Percentiles rank a stretch among this genome's conserved stretches.
phyloP scores from a whole-genome alignment of 2,113 vertebrate genomes.

The Upupa epops region DNA sequence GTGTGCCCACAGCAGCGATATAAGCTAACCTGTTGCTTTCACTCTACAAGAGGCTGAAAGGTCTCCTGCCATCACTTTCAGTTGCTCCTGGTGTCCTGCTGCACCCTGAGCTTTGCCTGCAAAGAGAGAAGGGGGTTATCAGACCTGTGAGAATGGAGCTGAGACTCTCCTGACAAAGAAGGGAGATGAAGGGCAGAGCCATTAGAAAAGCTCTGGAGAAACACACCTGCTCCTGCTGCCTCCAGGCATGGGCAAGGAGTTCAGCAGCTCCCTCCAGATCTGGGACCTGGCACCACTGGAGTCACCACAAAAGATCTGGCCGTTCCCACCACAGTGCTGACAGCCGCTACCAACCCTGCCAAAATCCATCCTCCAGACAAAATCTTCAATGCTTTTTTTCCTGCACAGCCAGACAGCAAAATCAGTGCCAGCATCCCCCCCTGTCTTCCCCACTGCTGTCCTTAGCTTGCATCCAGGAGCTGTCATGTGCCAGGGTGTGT shows the following conservation, averaged over 20 bases:
- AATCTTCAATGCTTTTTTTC: not conserved
- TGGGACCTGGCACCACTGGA: not conserved
- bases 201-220: not conserved
- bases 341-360: not conserved
- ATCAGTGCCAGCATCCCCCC: rapidly evolving
- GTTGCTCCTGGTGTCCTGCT: not conserved
- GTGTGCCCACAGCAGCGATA: not conserved
- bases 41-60: not conserved
- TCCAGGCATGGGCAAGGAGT: not conserved
- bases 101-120: not conserved
- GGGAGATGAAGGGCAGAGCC: not conserved
- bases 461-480: not conserved
- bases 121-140: not conserved
- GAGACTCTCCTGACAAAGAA: not conserved
- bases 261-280: not conserved
- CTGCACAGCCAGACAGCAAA: not conserved
- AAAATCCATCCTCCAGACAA: not conserved
- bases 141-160: not conserved
- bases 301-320: not conserved
- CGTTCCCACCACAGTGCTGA: not conserved
- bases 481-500: not conserved
- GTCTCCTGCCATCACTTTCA: not conserved
- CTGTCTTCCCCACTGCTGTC: not conserved
- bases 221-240: not conserved
- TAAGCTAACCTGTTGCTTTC: not conserved